phyloP scores from a whole-genome alignment of 1,140 invertebrate species.

The Luehdorfia chinensis region DNA sequence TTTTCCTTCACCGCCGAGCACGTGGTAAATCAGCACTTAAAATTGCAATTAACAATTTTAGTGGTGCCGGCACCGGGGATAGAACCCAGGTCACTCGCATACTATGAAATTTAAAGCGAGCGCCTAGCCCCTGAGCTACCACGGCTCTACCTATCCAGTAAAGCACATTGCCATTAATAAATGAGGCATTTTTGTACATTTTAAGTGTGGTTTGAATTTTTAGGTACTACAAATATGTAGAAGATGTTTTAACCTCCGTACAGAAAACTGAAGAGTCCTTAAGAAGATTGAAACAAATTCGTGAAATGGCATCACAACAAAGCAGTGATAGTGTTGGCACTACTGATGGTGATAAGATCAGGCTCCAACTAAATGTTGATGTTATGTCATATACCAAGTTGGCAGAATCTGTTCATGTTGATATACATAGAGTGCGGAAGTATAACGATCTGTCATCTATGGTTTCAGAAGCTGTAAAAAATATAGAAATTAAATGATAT shows the following conservation, averaged over 20 bases:
- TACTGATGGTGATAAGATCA: constrained; percentile 95
- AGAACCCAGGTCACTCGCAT: no score
- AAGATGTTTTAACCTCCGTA: constrained; percentile 93
- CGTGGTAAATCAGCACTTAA: no score
- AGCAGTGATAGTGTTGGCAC: constrained; percentile 60
- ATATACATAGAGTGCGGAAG: constrained; percentile 62
- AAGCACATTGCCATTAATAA: no score
- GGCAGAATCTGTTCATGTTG: constrained; percentile 37
- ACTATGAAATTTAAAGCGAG: no score
- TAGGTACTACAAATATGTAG: constrained; percentile 89
- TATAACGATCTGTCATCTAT: constrained; percentile 53
- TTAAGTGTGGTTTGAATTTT: constrained; percentile 38
- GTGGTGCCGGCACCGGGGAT: no score
- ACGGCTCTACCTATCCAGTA: no score
- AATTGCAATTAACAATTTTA: no score
- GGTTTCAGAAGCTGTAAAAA: constrained; percentile 70
- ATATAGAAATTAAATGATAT: constrained; percentile 76
- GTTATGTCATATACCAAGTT: constrained; percentile 80
- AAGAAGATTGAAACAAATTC: constrained; percentile 90
- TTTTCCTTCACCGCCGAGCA: no score
- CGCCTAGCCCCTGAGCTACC: no score
- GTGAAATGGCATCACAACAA: constrained; percentile 80
- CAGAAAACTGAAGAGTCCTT: constrained; percentile 97
- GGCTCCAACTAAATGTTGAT: constrained; percentile 92
- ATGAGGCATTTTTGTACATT: no score